These are phyloP conservation scores for Cephus cinctus DNA, from an alignment of 1,140 invertebrate species.

Conservation along the genomic window DNA sequence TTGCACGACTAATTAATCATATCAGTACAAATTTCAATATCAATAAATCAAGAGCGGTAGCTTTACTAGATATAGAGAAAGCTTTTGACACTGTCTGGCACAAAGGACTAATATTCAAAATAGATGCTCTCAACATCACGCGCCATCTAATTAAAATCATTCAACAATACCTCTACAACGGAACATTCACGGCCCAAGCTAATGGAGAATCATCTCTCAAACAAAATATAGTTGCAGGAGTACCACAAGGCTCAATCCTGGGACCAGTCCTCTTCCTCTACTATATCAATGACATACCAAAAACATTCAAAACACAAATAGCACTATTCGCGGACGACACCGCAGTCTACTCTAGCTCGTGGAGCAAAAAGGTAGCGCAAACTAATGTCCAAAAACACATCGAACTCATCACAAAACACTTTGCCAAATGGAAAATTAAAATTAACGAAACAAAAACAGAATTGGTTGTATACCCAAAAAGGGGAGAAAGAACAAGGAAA, in stretches of 20 bases:
- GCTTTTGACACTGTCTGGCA: background rate
- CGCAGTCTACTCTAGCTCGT: constrained; percentile 19
- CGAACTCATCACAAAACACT: constrained; percentile 13
- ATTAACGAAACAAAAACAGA: constrained; percentile 28
- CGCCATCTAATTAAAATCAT: background rate
- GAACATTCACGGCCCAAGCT: background rate
- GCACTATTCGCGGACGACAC: constrained; percentile 20
- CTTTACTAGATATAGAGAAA: background rate
- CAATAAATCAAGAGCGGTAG: background rate
- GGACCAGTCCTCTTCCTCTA: constrained; percentile 12
- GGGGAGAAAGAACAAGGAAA: constrained; percentile 4
- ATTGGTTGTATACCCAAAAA: constrained; percentile 16
- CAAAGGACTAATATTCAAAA: background rate
- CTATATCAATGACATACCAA: constrained; percentile 19
- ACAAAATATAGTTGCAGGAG: constrained; percentile 3
- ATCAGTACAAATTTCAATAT: background rate
- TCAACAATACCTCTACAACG: too few relatives aligned
- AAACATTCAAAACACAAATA: background rate
- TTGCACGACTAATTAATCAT: background rate
- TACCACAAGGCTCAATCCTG: constrained; percentile 14
- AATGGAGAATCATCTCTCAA: background rate
- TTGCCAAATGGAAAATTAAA: constrained; percentile 26
- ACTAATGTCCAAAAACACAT: constrained; percentile 15
- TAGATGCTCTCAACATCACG: background rate
- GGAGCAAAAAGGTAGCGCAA: constrained; percentile 11